Percentiles rank a stretch among this genome's conserved stretches.
Conservation (phyloP, 2,113 vertebrate genomes). For the Ailuropoda melanoleuca region DNA sequence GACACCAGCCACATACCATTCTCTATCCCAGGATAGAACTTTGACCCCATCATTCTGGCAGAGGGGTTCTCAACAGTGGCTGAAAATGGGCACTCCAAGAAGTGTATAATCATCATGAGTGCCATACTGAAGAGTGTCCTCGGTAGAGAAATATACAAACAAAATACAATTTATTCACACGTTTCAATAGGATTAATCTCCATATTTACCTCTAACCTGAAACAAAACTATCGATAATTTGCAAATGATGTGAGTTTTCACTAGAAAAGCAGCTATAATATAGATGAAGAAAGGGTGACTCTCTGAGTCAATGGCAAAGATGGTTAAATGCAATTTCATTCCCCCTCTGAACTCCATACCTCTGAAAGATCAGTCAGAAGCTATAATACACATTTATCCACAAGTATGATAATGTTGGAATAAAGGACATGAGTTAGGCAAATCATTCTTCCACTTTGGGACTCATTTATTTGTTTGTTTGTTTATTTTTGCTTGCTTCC, state of each 20-base stretch:
- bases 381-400: background rate
- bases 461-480: background rate
- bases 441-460: background rate
- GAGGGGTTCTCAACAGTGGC: background rate
- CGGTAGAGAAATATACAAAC: background rate
- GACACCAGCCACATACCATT: background rate
- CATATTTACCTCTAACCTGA: background rate
- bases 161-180: background rate
- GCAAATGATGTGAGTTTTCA: background rate
- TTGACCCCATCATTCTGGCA: background rate
- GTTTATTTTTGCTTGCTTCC: background rate
- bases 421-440: background rate
- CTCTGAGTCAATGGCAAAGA: background rate
- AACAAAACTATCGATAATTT: background rate
- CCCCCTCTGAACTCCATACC: background rate
- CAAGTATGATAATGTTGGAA: background rate
- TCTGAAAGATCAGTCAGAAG: background rate
- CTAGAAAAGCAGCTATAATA: background rate
- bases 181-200: background rate
- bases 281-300: background rate
- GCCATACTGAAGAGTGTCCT: background rate
- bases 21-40: background rate
- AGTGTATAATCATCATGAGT: background rate
- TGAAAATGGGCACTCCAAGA: background rate
- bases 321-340: background rate